phyloP scores from a whole-genome alignment of 92 coral and sea anemone genomes.

The Paragorgia papillata region DNA sequence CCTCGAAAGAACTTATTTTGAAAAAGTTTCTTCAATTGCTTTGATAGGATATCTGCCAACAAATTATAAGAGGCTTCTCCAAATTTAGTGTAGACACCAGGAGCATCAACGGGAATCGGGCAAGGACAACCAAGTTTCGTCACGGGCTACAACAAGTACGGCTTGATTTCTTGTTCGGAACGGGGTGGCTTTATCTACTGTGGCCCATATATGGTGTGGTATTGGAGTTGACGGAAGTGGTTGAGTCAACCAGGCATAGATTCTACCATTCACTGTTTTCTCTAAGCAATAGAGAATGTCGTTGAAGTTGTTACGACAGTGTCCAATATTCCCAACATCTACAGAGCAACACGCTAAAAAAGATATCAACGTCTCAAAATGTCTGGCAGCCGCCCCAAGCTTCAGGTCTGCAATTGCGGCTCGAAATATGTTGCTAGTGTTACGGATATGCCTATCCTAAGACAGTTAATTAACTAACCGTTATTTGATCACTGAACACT shows the following conservation, averaged over 20 bases:
- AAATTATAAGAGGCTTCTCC: constrained; percentile 47
- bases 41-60: constrained; percentile 43
- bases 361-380: constrained; percentile 49
- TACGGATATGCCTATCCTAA: too few species aligned
- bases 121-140: constrained; percentile 48
- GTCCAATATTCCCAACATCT: constrained; percentile 43
- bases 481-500: too few species aligned
- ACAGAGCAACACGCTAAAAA: constrained; percentile 46
- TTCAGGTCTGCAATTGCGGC: constrained; percentile 43
- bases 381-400: constrained; percentile 50
- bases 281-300: constrained; percentile 44
- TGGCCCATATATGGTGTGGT: constrained; percentile 49
- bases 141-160: constrained; percentile 48
- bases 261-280: constrained; percentile 44
- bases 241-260: constrained; percentile 44
- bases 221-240: constrained; percentile 38
- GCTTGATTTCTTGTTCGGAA: constrained; percentile 52
- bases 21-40: constrained; percentile 31
- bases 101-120: constrained; percentile 52
- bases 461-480: too few species aligned
- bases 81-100: constrained; percentile 34
- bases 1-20: constrained; percentile 42
- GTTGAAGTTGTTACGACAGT: constrained; percentile 32
- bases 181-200: constrained; percentile 46
- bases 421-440: constrained; percentile 44